Conservation (phyloP, 53 echinoderm and acorn worm species). For the Paracentrotus lividus region DNA sequence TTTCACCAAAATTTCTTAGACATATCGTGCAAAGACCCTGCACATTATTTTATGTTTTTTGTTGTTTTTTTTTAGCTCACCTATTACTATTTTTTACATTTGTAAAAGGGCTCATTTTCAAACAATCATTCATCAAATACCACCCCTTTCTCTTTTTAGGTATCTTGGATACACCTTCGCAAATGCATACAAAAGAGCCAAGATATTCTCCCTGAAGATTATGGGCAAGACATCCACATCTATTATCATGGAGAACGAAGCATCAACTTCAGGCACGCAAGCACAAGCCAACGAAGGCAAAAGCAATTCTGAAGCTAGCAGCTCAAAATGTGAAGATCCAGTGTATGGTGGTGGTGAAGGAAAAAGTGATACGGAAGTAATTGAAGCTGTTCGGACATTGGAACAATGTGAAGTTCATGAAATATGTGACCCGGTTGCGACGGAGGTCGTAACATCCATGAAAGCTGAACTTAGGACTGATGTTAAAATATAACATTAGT, state of each 20-base stretch:
- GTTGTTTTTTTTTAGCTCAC: background rate
- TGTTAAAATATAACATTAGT: background rate
- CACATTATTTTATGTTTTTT: background rate
- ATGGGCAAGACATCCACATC: conserved; percentile 78
- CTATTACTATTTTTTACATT: no score
- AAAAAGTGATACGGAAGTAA: background rate
- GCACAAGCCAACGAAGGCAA: background rate
- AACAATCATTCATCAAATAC: no score
- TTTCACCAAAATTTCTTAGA: no score
- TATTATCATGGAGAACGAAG: conserved; percentile 59
- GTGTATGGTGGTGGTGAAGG: conserved; percentile 40
- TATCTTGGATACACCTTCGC: conserved; percentile 87
- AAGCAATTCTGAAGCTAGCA: conserved; percentile 20
- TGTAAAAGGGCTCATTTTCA: no score
- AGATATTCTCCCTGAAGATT: conserved; percentile 85
- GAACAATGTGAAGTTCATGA: conserved; percentile 55
- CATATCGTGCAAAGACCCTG: no score
- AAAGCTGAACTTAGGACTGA: background rate
- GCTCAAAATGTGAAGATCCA: conserved; percentile 21
- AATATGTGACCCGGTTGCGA: background rate
- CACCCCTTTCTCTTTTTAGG: conserved; percentile 68
- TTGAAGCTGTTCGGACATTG: conserved; percentile 3
- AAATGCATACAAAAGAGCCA: conserved; percentile 92
- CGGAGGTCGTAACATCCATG: background rate
- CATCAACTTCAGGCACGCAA: background rate